phyloP scores from a whole-genome alignment of 30 jellyfish, hydroid and myxozoan genomes.

The Chrysaora quinquecirrha region DNA sequence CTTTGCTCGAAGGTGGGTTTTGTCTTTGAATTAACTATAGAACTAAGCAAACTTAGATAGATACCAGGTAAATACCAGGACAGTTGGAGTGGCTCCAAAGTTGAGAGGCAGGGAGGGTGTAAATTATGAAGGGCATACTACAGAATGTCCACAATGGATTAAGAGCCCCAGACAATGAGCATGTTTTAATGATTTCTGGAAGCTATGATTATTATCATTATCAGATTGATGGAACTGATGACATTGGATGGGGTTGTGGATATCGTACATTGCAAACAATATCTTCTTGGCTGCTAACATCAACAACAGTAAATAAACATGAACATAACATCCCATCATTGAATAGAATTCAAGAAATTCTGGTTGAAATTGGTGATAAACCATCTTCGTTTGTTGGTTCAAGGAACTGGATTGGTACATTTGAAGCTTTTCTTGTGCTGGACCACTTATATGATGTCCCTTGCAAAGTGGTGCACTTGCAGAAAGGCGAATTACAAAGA shows the following conservation, averaged over 20 bases:
- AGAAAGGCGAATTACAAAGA: slow-evolving; percentile 29
- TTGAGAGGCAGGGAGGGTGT: too few species aligned
- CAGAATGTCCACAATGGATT: slow-evolving; percentile 44
- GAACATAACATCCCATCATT: slow-evolving; percentile 54
- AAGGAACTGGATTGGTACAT: slow-evolving; percentile 81
- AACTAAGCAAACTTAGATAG: too few species aligned
- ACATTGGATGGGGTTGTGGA: slow-evolving; percentile 91
- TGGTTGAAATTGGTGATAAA: slow-evolving; percentile 68
- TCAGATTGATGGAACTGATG: slow-evolving; percentile 62
- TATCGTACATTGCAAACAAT: slow-evolving; percentile 81
- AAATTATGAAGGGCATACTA: too few species aligned
- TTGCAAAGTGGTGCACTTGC: slow-evolving; percentile 55
- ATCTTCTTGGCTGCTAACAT: slow-evolving; percentile 60
- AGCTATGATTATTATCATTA: slow-evolving; percentile 59
- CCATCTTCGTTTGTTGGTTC: slow-evolving; percentile 54
- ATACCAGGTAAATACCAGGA: too few species aligned
- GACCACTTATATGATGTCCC: slow-evolving; percentile 59
- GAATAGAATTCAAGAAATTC: slow-evolving; percentile 35
- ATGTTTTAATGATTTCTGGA: not conserved
- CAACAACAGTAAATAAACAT: slow-evolving; percentile 21
- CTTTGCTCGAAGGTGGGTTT: too few species aligned
- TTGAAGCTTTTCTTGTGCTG: slow-evolving; percentile 63
- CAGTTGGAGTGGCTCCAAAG: too few species aligned
- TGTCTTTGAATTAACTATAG: too few species aligned
- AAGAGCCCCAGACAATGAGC: slow-evolving; percentile 6